A percentile compares a stretch with the other conserved stretches of the same genome.
These are phyloP conservation scores for Paracentrotus lividus DNA, from an alignment of 53 echinoderm and acorn worm species.

Conservation along the genomic window DNA sequence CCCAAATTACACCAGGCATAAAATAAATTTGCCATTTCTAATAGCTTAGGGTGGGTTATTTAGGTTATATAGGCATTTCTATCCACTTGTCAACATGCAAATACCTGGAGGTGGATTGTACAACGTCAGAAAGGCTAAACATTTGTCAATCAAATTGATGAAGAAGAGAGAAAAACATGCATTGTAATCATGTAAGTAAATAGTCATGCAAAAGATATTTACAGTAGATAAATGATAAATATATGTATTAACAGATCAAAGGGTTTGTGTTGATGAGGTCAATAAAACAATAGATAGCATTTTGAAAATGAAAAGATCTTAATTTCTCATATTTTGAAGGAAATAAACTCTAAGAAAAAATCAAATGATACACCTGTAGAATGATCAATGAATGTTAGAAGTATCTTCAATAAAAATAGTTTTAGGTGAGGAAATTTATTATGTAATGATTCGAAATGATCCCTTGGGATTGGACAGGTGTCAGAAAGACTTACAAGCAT, in stretches of 20 bases:
- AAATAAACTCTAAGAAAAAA: background rate
- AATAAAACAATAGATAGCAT: background rate
- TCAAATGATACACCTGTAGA: background rate
- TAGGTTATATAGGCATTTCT: no score
- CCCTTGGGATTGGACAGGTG: no score
- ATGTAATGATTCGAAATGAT: no score
- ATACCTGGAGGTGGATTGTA: constrained; percentile 67
- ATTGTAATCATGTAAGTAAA: constrained; percentile 2
- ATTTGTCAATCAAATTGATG: constrained; percentile 27
- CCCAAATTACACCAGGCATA: no score
- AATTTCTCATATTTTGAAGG: background rate
- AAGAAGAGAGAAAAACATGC: constrained; percentile 20
- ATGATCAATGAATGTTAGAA: background rate
- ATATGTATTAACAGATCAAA: background rate
- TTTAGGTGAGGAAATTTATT: no score
- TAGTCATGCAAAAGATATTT: background rate
- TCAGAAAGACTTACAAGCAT: no score
- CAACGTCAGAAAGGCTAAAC: constrained; percentile 56
- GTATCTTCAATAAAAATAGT: no score
- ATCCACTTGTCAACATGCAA: no score
- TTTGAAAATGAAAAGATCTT: background rate
- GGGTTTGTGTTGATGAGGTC: background rate
- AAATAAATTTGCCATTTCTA: no score
- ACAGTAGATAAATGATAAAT: no score
- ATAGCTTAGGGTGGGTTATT: no score